Evolutionary conservation across 2,888 invertebrate species (phyloP), one percentile per base, ranked within the genome.

Genomic region (Syritta pipiens): DNA sequence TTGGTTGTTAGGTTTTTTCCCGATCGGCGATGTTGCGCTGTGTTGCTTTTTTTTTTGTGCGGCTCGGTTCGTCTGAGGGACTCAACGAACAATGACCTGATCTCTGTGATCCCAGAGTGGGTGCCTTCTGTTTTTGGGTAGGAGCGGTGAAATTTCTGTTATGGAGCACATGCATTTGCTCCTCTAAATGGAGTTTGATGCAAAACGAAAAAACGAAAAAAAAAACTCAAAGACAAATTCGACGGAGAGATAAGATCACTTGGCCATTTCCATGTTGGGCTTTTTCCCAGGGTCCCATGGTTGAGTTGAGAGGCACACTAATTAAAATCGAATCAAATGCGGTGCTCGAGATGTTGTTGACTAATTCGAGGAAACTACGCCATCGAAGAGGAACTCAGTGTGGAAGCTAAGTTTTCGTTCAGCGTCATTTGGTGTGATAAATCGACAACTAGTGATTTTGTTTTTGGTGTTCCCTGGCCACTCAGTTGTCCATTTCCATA

Each of bases 81-180:
- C 71, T 53, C 59, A 46, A 26, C 14, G 71, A 77, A 77, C 72
- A 72, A 68, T 79, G 79, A 79, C 79, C 79, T 79, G 79, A 79
- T 79, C 79, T n/a, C n/a, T 79, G 67, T 79, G 79, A 79, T 74
- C 79, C 67, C 72, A 32, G 59, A 59, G 46, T 44, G 35, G 65
- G 59, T 24, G 37, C 46, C 69, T 59, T 71, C 63, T 71, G 59
- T 28, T 59, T 72, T 60, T 72, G 72, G 76, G 30, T 37, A 22
- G 42, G 65, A n/a, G n/a, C 48, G 65, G 65, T 53, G 59, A 71
- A 77, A 71, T 60, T 71, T 59, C n/a, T 40, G 30, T 69, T 63
- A 49, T 57, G 44, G 68, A 49, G n/a, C n/a, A 30, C 57, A 76
- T 69, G 63, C 28, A 69, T 69, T 69, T 57, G 49, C 51, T 49